Evolutionary conservation across 2,797 vertebrate species (phyloP), one percentile per base, ranked within the genome.

Genomic region (Phaenicophaeus curvirostris): DNA sequence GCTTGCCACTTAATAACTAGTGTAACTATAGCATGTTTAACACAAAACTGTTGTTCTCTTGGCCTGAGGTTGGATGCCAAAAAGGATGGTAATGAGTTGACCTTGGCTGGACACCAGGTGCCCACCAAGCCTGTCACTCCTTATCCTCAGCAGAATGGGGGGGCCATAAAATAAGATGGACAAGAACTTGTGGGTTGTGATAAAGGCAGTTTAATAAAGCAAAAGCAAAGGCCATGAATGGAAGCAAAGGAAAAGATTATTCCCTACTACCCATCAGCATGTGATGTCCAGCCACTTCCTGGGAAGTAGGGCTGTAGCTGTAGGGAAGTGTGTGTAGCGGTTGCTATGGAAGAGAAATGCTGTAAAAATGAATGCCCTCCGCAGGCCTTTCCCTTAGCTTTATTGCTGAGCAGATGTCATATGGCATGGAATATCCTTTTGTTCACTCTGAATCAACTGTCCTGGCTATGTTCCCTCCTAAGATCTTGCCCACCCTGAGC

Each of bases 51-150:
- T 42, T 11, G 1, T 1, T 53, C 21, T 23, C 66, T 57, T 8
- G 9, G 20, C 27, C 15, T 37, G 24, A 30, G 0, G 0, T 16
- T 30, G 39, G 33, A 15, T 4, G 7, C 66, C n/a, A 44, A 25
- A 62, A 72, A 21, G 54, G 15, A 16, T 11, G 8, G 50, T 27
- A 2, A n/a, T 20, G 59, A 7, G 20, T 8, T 42, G 65, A 31
- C 67, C 44, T 6, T 20, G 46, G 10, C 31, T 31, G 66, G n/a
- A 31, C 4, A 5, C 33, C 41, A 20, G 28, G 42, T 50, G 35
- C 51, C 25, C 35, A 33, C 24, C 33, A 16, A 57, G 35, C 24
- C 0, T 7, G 5, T 39, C 46, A 46, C 46, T 46, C 46, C 44
- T 46, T 46, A 46, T 21, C 46, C 46, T 46, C 39, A 28, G 25